phyloP scores from a whole-genome alignment of 2,113 vertebrate species.

The Baryphthengus martii region DNA sequence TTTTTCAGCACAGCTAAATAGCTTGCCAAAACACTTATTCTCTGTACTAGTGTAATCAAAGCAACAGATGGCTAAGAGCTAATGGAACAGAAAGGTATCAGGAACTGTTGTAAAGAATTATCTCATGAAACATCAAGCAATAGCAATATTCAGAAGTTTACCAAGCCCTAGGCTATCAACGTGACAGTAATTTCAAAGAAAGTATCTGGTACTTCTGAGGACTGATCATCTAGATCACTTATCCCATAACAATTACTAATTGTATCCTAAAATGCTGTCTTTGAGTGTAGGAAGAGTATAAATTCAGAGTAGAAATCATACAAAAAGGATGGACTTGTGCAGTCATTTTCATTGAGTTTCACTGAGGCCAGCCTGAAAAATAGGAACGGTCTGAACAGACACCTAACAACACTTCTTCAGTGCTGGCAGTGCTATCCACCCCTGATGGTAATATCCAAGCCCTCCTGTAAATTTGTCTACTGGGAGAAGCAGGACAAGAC shows the following conservation, averaged over 20 bases:
- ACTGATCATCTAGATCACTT: background rate
- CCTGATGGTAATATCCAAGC: background rate
- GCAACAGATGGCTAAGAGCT: slow-evolving; percentile 68
- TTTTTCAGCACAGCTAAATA: slow-evolving; percentile 62
- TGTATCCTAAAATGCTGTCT: background rate
- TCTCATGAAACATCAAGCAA: slow-evolving; percentile 49
- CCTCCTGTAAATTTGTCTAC: background rate
- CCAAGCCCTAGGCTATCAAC: slow-evolving; percentile 9
- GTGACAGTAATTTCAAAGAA: slow-evolving; percentile 20
- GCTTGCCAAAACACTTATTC: slow-evolving; percentile 65
- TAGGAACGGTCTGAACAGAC: rapidly evolving
- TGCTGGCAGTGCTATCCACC: background rate
- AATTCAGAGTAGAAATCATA: background rate
- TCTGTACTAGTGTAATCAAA: slow-evolving; percentile 65
- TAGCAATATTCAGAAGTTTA: slow-evolving; percentile 27
- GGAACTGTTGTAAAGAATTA: slow-evolving; percentile 56
- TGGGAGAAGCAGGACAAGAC: background rate
- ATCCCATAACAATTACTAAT: background rate
- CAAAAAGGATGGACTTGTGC: background rate
- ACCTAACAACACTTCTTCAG: background rate
- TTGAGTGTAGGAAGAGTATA: background rate
- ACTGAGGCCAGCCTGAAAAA: background rate
- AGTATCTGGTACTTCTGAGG: background rate
- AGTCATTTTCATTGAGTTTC: background rate
- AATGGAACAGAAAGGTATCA: slow-evolving; percentile 56